Conservation (phyloP, 2,113 vertebrate species). For the Triplophysa dalaica region DNA sequence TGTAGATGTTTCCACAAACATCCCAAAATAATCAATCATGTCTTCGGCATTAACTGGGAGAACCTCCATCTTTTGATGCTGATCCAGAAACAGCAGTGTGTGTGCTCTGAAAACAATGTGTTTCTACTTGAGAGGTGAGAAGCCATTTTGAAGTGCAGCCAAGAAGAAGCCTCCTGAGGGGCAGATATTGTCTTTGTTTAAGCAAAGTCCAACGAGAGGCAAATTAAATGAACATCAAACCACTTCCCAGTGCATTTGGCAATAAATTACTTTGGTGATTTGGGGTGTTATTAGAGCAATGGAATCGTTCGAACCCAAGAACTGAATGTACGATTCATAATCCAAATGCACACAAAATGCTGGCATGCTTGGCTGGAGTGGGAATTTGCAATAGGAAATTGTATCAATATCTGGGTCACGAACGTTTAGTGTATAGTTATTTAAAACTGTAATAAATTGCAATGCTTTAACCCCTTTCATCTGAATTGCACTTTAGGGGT, state of each 20-base stretch:
- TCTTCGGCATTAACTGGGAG: slow-evolving; percentile 23
- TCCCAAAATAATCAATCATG: slow-evolving; percentile 44
- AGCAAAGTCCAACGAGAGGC: slow-evolving; percentile 31
- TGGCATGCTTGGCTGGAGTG: not conserved
- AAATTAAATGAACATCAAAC: slow-evolving; percentile 48
- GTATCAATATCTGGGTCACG: too few relatives aligned
- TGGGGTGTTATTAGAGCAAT: not conserved
- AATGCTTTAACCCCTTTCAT: too few relatives aligned
- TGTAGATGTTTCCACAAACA: slow-evolving; percentile 49
- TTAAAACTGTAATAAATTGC: too few relatives aligned
- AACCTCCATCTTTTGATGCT: slow-evolving; percentile 47
- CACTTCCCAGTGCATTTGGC: slow-evolving; percentile 25
- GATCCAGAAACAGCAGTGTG: slow-evolving; percentile 40
- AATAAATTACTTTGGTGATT: slow-evolving; percentile 13
- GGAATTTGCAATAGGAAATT: too few relatives aligned
- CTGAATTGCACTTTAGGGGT: too few relatives aligned
- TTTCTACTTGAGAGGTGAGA: slow-evolving; percentile 42
- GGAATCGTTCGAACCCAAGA: not conserved
- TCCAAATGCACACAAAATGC: not conserved
- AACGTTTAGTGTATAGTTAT: too few relatives aligned
- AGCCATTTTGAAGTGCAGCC: slow-evolving; percentile 45
- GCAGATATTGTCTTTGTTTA: slow-evolving; percentile 34
- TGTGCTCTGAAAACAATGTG: slow-evolving; percentile 31
- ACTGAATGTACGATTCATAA: not conserved
- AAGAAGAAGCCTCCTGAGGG: slow-evolving; percentile 43